Evolutionary conservation across 2,797 vertebrate species (phyloP).

Genomic region (Eulemur albifrons): DNA sequence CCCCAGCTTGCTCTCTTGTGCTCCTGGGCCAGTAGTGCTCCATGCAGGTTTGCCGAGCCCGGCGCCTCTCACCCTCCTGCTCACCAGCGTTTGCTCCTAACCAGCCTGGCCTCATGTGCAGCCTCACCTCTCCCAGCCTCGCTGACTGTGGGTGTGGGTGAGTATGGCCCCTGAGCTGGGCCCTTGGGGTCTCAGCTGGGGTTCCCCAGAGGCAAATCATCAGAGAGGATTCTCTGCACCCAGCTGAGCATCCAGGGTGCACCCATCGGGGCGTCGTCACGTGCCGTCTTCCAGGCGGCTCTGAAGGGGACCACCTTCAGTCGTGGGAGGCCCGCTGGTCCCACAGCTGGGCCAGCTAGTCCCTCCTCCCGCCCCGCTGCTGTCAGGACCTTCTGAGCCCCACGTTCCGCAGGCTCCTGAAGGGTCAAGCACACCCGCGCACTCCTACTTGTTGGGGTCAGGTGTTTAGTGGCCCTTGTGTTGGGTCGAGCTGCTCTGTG

Average conservation of each 20-base stretch:
- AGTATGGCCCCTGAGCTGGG: background rate
- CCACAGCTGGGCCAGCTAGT: background rate
- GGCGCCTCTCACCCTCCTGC: background rate
- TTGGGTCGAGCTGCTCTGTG: background rate
- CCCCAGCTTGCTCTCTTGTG: background rate
- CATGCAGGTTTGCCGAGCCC: background rate
- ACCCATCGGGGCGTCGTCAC: background rate
- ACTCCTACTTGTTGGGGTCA: background rate
- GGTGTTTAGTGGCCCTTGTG: background rate
- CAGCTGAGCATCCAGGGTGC: background rate
- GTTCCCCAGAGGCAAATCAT: background rate
- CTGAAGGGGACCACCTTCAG: background rate
- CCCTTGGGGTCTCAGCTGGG: background rate
- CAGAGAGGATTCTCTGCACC: background rate
- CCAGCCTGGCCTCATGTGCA: background rate
- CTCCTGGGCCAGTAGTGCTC: background rate
- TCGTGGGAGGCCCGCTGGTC: background rate
- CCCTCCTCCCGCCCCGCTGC: background rate
- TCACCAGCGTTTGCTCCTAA: background rate
- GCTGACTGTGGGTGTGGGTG: background rate
- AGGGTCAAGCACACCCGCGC: background rate
- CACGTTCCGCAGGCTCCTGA: background rate
- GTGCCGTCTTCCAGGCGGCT: background rate
- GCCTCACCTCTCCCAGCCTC: background rate
- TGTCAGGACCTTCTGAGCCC: background rate